phyloP scores from a whole-genome alignment of 2,888 invertebrate genomes.

The Pachliopta kotzebuea region DNA sequence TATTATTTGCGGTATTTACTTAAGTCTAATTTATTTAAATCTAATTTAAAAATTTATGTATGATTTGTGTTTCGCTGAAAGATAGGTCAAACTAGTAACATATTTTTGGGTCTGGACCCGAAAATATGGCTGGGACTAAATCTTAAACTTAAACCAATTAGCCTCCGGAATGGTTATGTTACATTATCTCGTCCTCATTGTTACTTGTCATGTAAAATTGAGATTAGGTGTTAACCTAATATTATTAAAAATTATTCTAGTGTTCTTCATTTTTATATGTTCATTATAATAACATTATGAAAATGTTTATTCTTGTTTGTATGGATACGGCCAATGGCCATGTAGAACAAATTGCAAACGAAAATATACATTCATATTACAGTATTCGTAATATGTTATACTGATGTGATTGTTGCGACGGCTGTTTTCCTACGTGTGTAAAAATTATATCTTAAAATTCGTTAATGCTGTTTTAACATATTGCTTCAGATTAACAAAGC shows the following conservation, averaged over 20 bases:
- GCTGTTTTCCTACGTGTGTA: not conserved
- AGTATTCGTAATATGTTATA: slow-evolving; percentile 4
- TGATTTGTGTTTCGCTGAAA: no score
- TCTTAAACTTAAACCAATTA: no score
- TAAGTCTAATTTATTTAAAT: no score
- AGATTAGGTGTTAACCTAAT: not conserved
- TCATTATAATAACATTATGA: not conserved
- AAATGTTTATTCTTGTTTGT: not conserved
- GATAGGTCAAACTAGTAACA: no score
- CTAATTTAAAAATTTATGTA: no score
- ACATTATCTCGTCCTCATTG: not conserved
- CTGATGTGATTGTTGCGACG: slow-evolving; percentile 7
- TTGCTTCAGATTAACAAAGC: not conserved
- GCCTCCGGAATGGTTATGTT: no score
- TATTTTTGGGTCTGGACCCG: no score
- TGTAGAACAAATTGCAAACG: slow-evolving; percentile 1
- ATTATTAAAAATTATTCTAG: not conserved
- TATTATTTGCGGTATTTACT: no score
- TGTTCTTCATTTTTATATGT: not conserved
- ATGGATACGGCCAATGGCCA: slow-evolving; percentile 6
- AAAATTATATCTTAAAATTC: not conserved
- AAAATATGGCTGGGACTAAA: no score
- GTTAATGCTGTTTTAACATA: not conserved
- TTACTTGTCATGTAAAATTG: not conserved
- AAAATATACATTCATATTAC: slow-evolving; percentile 4